Conservation (phyloP, 2,888 invertebrate species). For the Hemicrepidius hirtus region DNA sequence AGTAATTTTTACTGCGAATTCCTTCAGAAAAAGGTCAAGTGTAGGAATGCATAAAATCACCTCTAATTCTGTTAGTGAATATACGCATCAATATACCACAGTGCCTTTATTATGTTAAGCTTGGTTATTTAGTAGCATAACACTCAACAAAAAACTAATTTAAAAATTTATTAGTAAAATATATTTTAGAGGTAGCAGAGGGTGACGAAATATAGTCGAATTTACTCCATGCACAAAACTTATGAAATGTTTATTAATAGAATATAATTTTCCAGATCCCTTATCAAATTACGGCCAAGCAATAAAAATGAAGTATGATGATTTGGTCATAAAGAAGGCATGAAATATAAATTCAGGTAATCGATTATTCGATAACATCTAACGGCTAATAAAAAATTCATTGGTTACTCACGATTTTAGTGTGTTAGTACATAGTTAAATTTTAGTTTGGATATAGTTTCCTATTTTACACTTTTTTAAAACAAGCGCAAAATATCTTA, state of each 20-base stretch:
- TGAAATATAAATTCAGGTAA: constrained; percentile 34
- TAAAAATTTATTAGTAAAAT: too few species aligned
- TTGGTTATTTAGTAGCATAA: too few species aligned
- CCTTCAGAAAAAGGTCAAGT: too few species aligned
- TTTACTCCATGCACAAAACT: constrained; percentile 45
- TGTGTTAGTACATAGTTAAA: constrained; percentile 12
- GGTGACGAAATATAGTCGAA: too few species aligned
- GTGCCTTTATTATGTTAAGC: too few species aligned
- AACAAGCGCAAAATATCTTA: background rate
- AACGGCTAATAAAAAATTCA: constrained; percentile 33
- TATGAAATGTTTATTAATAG: constrained; percentile 5
- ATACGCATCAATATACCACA: too few species aligned
- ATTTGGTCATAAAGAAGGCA: constrained; percentile 33
- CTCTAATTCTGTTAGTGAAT: too few species aligned
- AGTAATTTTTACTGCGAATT: too few species aligned
- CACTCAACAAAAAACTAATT: too few species aligned
- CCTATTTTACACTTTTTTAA: background rate
- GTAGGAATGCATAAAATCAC: too few species aligned
- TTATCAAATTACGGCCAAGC: constrained; percentile 15
- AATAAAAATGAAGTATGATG: constrained; percentile 35
- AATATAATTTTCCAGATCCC: constrained; percentile 19
- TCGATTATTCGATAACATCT: constrained; percentile 43
- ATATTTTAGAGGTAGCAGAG: too few species aligned
- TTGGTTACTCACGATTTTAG: constrained; percentile 18
- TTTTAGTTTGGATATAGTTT: background rate